Conservation (phyloP, 1,140 invertebrate genomes). For the Sinella curviseta region DNA sequence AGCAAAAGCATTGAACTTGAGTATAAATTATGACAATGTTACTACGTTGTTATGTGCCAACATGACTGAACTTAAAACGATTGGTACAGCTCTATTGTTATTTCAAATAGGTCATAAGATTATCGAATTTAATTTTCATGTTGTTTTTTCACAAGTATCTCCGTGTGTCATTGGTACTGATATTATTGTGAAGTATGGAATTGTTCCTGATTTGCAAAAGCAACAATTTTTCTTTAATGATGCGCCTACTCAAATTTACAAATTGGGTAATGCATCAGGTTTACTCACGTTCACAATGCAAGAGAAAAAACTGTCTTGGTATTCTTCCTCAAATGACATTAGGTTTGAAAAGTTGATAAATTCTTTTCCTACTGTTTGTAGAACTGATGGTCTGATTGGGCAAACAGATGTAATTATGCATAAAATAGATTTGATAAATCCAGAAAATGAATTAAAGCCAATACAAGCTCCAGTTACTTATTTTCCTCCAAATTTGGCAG, state of each 20-base stretch:
- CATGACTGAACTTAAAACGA: not conserved
- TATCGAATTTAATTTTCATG: not conserved
- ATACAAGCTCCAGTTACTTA: not conserved
- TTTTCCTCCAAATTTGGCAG: not conserved
- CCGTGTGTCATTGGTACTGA: not conserved
- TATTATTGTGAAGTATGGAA: not conserved
- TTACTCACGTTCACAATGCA: not conserved
- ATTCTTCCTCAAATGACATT: not conserved
- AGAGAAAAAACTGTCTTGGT: not conserved
- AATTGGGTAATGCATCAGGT: not conserved
- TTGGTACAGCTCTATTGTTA: not conserved
- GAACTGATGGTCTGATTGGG: not conserved
- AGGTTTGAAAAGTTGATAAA: not conserved
- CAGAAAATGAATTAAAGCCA: not conserved
- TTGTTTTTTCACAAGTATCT: not conserved
- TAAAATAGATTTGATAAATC: not conserved
- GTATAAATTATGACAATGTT: not conserved
- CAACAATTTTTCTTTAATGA: not conserved
- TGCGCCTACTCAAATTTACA: not conserved
- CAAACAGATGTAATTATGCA: conserved; percentile 1
- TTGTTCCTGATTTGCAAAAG: not conserved
- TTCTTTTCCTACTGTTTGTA: conserved; percentile 11
- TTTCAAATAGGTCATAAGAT: not conserved
- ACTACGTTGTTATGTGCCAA: not conserved
- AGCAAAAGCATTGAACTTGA: not conserved